phyloP scores from a whole-genome alignment of 2,113 vertebrate genomes.

The Colistium nudipinnis region DNA sequence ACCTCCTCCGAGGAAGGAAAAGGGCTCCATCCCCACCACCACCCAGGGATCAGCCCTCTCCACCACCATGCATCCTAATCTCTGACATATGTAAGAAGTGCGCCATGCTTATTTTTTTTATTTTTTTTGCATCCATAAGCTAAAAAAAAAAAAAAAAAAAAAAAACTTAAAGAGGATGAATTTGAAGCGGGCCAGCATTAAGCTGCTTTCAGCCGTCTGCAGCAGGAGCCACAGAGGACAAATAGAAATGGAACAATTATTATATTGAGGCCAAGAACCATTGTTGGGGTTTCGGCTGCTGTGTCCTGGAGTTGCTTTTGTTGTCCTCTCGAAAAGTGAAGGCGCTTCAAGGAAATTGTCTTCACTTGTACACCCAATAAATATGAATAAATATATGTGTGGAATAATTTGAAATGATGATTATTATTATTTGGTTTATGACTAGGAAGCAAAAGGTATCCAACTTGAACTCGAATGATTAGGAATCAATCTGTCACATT shows the following conservation, averaged over 20 bases:
- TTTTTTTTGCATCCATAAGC: constrained; percentile 25
- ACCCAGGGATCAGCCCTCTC: constrained; percentile 6
- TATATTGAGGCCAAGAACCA: constrained; percentile 46
- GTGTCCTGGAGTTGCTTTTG: neutral
- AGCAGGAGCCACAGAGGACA: constrained; percentile 16
- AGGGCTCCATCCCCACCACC: constrained; percentile 23
- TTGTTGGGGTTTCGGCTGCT: neutral
- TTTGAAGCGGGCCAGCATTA: constrained; percentile 12
- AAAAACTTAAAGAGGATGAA: constrained; percentile 43
- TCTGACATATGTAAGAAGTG: constrained; percentile 36
- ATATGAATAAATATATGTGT: too few species aligned
- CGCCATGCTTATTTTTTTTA: constrained; percentile 12
- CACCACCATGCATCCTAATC: constrained; percentile 46
- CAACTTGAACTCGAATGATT: too few species aligned
- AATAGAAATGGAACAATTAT: constrained; percentile 59
- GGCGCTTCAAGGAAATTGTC: neutral
- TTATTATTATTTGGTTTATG: too few species aligned
- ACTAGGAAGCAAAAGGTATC: too few species aligned
- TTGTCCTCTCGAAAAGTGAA: neutral
- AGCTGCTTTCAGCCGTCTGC: constrained; percentile 40
- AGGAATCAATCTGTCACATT: too few species aligned
- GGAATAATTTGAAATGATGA: too few species aligned
- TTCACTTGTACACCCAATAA: too few species aligned
- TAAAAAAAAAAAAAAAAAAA: too few species aligned
- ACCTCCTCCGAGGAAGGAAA: constrained; percentile 17